A percentile compares a stretch with the other conserved stretches of the same genome.
Conservation (phyloP, 2,888 invertebrate genomes). For the Sphaerophoria rueppellii region DNA sequence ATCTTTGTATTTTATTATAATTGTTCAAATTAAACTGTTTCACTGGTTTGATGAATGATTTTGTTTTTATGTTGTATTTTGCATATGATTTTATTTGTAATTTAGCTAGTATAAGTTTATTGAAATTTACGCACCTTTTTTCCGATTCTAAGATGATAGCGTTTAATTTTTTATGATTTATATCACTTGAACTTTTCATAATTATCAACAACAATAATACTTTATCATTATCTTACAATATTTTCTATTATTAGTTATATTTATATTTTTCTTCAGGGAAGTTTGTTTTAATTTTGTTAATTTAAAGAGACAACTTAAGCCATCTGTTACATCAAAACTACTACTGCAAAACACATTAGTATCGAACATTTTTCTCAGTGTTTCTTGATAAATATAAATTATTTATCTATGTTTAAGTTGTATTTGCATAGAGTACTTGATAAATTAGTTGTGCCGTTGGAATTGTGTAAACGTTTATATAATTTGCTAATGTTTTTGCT, state of each 20-base stretch:
- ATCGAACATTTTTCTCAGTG: constrained; percentile 65
- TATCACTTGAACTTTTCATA: constrained; percentile 81
- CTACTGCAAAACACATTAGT: constrained; percentile 56
- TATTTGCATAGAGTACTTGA: constrained; percentile 62
- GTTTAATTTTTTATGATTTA: constrained; percentile 75
- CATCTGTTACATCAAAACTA: constrained; percentile 53
- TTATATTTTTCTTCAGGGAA: constrained; percentile 37
- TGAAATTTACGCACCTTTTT: constrained; percentile 52
- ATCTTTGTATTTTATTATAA: constrained; percentile 30
- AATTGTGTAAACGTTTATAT: constrained; percentile 37
- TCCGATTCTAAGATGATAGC: constrained; percentile 62
- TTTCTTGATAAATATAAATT: constrained; percentile 59
- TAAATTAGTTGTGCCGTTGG: constrained; percentile 30
- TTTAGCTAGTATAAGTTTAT: constrained; percentile 63
- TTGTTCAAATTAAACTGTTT: constrained; percentile 26
- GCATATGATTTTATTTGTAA: constrained; percentile 55
- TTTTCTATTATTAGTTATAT: constrained; percentile 61
- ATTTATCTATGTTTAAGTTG: constrained; percentile 44
- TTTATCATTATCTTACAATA: constrained; percentile 66
- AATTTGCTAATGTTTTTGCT: constrained; percentile 48
- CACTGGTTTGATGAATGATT: constrained; percentile 24
- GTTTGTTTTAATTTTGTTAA: constrained; percentile 62
- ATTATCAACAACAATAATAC: constrained; percentile 71
- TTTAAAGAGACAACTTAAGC: constrained; percentile 56
- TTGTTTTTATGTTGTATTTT: constrained; percentile 27